phyloP scores from a whole-genome alignment of 2,113 vertebrate species.

The Seriola aureovittata region DNA sequence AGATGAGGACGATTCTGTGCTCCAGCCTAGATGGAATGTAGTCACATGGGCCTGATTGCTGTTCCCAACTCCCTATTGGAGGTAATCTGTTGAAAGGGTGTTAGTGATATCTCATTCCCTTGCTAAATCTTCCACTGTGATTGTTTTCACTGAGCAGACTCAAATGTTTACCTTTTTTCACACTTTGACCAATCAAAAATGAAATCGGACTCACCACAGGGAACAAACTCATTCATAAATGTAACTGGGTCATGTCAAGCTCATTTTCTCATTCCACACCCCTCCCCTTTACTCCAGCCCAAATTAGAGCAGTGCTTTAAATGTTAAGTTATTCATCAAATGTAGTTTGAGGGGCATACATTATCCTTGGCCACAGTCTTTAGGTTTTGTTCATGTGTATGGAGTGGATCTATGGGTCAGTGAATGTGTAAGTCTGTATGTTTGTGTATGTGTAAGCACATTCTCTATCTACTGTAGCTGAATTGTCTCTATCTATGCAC shows the following conservation, averaged over 20 bases:
- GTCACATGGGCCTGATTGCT: background rate
- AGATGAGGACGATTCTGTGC: slow-evolving; percentile 12
- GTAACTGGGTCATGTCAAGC: slow-evolving; percentile 79
- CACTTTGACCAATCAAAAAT: slow-evolving; percentile 57
- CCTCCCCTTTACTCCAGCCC: slow-evolving; percentile 59
- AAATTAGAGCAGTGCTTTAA: slow-evolving; percentile 78
- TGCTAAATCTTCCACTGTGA: background rate
- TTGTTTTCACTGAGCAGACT: slow-evolving; percentile 24
- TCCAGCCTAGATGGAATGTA: slow-evolving; percentile 21
- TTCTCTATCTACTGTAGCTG: background rate
- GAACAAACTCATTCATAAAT: slow-evolving; percentile 79
- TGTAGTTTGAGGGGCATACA: slow-evolving; percentile 73
- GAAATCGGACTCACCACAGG: slow-evolving; percentile 44
- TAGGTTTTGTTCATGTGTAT: slow-evolving; percentile 35
- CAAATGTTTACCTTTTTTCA: slow-evolving; percentile 43
- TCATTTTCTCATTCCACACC: slow-evolving; percentile 67
- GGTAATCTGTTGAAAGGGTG: slow-evolving; percentile 2
- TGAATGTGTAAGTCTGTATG: slow-evolving; percentile 12
- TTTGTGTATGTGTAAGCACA: background rate
- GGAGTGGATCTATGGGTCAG: background rate
- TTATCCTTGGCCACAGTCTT: slow-evolving; percentile 67
- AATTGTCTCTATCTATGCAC: background rate
- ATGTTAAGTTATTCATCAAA: slow-evolving; percentile 85
- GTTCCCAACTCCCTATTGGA: slow-evolving; percentile 9
- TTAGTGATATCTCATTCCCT: background rate